Percentiles rank a stretch among this genome's conserved stretches.
phyloP scores from a whole-genome alignment of 1,140 invertebrate species.

The Calycopis cecrops region DNA sequence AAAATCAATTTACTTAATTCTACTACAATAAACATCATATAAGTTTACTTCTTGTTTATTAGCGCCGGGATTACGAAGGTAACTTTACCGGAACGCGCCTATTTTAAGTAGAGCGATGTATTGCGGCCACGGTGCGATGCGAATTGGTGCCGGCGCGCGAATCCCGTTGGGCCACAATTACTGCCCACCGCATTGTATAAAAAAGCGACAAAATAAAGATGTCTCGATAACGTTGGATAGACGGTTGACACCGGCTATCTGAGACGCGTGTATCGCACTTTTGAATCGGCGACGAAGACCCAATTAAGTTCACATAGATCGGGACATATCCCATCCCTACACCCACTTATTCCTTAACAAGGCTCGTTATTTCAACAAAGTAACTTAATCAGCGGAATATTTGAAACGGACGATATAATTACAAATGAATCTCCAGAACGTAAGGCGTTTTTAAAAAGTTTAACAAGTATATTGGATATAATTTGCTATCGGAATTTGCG shows the following conservation, averaged over 20 bases:
- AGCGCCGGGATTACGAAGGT: slow-evolving; percentile 27
- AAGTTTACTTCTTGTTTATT: no score
- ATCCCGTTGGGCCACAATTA: slow-evolving; percentile 70
- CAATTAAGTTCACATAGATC: slow-evolving; percentile 48
- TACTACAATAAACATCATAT: no score
- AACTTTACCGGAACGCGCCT: slow-evolving; percentile 63
- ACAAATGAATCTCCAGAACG: slow-evolving; percentile 1
- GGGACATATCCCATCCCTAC: slow-evolving; percentile 33
- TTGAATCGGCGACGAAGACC: slow-evolving; percentile 49
- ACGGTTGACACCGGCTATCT: slow-evolving; percentile 49
- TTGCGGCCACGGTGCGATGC: slow-evolving; percentile 67
- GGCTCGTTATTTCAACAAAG: slow-evolving; percentile 26
- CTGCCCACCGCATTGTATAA: slow-evolving; percentile 58
- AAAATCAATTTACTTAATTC: no score
- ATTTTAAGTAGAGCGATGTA: slow-evolving; percentile 68
- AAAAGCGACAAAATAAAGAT: slow-evolving; percentile 63
- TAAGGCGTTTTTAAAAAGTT: slow-evolving; percentile 28
- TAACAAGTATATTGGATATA: slow-evolving; percentile 18
- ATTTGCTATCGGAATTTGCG: no score
- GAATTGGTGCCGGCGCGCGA: slow-evolving; percentile 64
- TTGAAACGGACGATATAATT: slow-evolving; percentile 23
- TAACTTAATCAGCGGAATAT: slow-evolving; percentile 35
- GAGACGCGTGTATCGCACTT: slow-evolving; percentile 40
- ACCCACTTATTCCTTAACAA: slow-evolving; percentile 36
- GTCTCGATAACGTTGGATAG: slow-evolving; percentile 59